Conservation (phyloP, 2,888 invertebrate genomes). For the Palloptera scutellata region DNA sequence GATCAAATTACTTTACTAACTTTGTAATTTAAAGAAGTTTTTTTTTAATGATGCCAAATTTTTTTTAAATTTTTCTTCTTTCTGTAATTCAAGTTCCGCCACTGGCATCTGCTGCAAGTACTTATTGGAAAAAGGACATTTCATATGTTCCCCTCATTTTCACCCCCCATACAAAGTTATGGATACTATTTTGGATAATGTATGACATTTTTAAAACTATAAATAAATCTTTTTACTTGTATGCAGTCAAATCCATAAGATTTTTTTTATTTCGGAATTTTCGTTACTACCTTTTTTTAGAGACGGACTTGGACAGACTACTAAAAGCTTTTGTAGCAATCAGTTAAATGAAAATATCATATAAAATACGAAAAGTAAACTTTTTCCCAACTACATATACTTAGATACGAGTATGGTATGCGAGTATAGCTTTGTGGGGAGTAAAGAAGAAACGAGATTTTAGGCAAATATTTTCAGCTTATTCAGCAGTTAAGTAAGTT, state of each 20-base stretch:
- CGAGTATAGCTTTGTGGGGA: no score
- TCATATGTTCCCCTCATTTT: neutral
- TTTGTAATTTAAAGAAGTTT: no score
- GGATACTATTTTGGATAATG: slow-evolving; percentile 15
- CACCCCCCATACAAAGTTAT: neutral
- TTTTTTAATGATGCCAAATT: no score
- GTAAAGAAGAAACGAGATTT: no score
- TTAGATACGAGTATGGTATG: no score
- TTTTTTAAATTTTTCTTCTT: no score
- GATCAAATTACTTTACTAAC: no score
- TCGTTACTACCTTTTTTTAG: slow-evolving; percentile 15
- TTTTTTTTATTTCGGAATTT: slow-evolving; percentile 6
- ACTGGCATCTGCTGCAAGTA: neutral
- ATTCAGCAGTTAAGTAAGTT: no score
- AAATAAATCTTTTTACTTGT: slow-evolving; percentile 48
- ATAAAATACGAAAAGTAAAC: slow-evolving; percentile 31
- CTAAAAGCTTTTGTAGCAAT: slow-evolving; percentile 20
- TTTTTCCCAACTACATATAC: neutral
- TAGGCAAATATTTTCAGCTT: no score
- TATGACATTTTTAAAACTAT: slow-evolving; percentile 35
- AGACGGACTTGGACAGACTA: slow-evolving; percentile 11
- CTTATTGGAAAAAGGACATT: neutral
- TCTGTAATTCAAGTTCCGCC: no score
- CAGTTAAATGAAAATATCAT: slow-evolving; percentile 31
- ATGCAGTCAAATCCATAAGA: slow-evolving; percentile 29